A percentile compares a stretch with the other conserved stretches of the same genome.
These are phyloP conservation scores for Paraplagusia blochii DNA, from an alignment of 2,113 vertebrate species.

Conservation along the genomic window DNA sequence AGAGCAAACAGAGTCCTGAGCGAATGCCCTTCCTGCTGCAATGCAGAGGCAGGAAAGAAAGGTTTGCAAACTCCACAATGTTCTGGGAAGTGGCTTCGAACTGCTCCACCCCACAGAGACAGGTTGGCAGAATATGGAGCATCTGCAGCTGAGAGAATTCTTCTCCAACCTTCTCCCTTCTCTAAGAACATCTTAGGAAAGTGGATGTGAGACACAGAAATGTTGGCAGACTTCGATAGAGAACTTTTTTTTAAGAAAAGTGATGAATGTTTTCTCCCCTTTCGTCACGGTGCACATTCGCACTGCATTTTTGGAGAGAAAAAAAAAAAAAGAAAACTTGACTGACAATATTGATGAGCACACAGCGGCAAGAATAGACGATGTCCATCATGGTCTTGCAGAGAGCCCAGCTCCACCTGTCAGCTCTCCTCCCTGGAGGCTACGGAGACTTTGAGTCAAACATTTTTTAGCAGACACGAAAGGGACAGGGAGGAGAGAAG, in stretches of 20 bases:
- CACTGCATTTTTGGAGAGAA: slow-evolving; percentile 10
- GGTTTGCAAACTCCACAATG: slow-evolving; percentile 34
- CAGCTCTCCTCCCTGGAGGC: slow-evolving; percentile 35
- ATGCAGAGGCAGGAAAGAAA: slow-evolving; percentile 34
- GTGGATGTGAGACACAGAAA: slow-evolving; percentile 11
- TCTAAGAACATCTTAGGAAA: slow-evolving; percentile 14
- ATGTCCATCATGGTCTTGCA: slow-evolving; percentile 39
- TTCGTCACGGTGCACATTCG: slow-evolving; percentile 19
- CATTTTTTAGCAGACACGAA: slow-evolving; percentile 17
- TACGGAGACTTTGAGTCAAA: slow-evolving; percentile 25
- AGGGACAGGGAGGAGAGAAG: slow-evolving; percentile 30
- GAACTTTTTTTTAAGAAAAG: slow-evolving; percentile 4
- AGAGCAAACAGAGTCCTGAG: slow-evolving; percentile 42
- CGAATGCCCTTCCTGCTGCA: slow-evolving; percentile 47
- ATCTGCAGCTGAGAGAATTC: too few species aligned
- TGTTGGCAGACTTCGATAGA: neutral
- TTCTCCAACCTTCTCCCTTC: neutral
- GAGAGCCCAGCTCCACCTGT: slow-evolving; percentile 39
- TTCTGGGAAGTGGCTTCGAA: slow-evolving; percentile 46
- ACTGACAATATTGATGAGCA: slow-evolving; percentile 24
- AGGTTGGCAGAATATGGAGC: slow-evolving; percentile 2
- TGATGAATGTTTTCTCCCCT: slow-evolving; percentile 26
- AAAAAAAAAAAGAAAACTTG: neutral
- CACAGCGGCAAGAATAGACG: slow-evolving; percentile 1
- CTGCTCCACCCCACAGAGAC: slow-evolving; percentile 9